These are phyloP conservation scores for Thermophis baileyi DNA, from an alignment of 2,113 vertebrate genomes.

Conservation along the genomic window DNA sequence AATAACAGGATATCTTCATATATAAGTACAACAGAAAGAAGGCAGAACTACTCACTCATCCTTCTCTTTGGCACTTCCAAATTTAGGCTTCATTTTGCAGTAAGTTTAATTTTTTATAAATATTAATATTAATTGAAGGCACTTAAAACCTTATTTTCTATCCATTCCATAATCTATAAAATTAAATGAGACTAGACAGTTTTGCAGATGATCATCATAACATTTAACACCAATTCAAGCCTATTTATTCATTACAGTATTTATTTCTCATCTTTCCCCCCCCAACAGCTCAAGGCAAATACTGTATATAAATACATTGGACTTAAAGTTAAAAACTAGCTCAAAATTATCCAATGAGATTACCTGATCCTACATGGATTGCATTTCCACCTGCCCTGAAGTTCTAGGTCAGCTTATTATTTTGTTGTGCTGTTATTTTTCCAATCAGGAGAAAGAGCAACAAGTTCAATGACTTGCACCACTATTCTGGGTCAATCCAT, in stretches of 20 bases:
- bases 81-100: background rate
- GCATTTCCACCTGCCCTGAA: background rate
- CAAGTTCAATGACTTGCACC: background rate
- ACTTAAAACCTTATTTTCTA: background rate
- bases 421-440: background rate
- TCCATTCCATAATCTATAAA: background rate
- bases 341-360: background rate
- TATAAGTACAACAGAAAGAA: background rate
- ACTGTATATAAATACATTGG: background rate
- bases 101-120: background rate
- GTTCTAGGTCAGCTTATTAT: background rate
- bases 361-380: background rate
- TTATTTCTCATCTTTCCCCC: background rate
- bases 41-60: background rate
- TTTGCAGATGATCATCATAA: background rate
- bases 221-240: background rate
- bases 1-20: constrained; percentile 23
- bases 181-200: background rate
- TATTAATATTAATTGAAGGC: background rate
- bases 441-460: background rate
- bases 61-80: constrained; percentile 1
- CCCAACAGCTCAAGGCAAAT: background rate
- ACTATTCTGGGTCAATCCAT: background rate
- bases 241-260: background rate
- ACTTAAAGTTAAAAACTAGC: background rate